A percentile compares a stretch with the other conserved stretches of the same genome.
phyloP scores from a whole-genome alignment of 1,140 invertebrate species.

The Anastatus disparis region DNA sequence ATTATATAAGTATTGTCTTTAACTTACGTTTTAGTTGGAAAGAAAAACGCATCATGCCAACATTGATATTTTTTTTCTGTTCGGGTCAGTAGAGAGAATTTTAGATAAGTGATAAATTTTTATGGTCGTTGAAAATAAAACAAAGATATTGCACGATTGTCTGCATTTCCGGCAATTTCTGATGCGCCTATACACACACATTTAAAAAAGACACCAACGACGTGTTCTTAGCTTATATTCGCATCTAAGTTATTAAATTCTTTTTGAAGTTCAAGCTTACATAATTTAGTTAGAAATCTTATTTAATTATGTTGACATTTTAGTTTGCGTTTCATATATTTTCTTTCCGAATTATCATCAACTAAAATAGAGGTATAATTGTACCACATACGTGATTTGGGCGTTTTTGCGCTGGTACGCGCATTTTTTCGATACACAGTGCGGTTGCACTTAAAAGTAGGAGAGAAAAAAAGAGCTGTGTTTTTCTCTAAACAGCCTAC shows the following conservation, averaged over 20 bases:
- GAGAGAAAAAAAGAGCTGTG: not conserved
- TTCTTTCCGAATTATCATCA: not conserved
- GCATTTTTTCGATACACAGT: not conserved
- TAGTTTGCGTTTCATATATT: not conserved
- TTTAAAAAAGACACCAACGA: not conserved
- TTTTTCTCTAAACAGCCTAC: not conserved
- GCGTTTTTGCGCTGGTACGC: not conserved
- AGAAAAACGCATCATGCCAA: not conserved
- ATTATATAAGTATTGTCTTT: constrained; percentile 35
- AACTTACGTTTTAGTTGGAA: constrained; percentile 31
- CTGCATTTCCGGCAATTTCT: too few relatives aligned
- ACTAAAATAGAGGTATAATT: not conserved
- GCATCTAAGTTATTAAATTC: not conserved
- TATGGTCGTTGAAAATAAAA: constrained; percentile 19
- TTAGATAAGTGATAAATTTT: constrained; percentile 13
- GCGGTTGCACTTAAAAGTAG: not conserved
- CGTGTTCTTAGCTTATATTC: not conserved
- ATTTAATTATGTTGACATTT: not conserved
- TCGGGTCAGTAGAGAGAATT: constrained; percentile 19
- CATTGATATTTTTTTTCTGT: constrained; percentile 5
- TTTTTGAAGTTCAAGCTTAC: constrained; percentile 8
- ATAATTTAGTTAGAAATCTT: constrained; percentile 17
- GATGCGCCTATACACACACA: not conserved
- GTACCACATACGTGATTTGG: not conserved
- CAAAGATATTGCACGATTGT: not conserved